Evolutionary conservation across 1,140 invertebrate genomes (phyloP).

Genomic region (Eupristina koningsbergeri): DNA sequence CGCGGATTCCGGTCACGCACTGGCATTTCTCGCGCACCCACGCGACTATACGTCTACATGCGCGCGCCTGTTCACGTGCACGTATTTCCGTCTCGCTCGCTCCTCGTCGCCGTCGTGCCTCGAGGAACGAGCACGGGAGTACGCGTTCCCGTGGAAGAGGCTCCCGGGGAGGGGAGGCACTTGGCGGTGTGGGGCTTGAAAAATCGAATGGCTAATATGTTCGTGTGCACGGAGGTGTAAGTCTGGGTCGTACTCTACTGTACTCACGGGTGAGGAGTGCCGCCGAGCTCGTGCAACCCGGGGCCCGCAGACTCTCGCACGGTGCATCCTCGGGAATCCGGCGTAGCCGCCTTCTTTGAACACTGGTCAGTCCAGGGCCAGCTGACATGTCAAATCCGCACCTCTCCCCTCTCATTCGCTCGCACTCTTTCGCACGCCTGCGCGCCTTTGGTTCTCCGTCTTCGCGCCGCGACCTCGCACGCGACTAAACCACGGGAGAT

Average conservation of each 20-base stretch:
- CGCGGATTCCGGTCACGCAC: conserved; percentile 46
- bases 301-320: background rate
- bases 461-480: background rate
- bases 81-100: conserved; percentile 33
- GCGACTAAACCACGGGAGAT: background rate
- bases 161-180: background rate
- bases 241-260: no score
- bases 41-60: background rate
- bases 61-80: conserved; percentile 5
- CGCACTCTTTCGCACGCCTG: background rate
- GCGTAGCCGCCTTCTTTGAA: background rate
- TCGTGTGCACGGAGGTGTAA: background rate
- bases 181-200: conserved; percentile 30
- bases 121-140: no score
- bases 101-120: background rate
- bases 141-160: background rate
- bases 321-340: background rate
- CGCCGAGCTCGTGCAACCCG: background rate
- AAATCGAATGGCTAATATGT: conserved; percentile 38
- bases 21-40: conserved; percentile 24
- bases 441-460: background rate
- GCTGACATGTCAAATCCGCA: conserved; percentile 28
- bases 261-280: conserved; percentile 6
- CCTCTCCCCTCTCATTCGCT: background rate
- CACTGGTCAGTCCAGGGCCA: conserved; percentile 17